Percentiles rank a stretch among this genome's conserved stretches.
Conservation (phyloP, 2,797 vertebrate genomes). For the Schizothorax lantsangensis region DNA sequence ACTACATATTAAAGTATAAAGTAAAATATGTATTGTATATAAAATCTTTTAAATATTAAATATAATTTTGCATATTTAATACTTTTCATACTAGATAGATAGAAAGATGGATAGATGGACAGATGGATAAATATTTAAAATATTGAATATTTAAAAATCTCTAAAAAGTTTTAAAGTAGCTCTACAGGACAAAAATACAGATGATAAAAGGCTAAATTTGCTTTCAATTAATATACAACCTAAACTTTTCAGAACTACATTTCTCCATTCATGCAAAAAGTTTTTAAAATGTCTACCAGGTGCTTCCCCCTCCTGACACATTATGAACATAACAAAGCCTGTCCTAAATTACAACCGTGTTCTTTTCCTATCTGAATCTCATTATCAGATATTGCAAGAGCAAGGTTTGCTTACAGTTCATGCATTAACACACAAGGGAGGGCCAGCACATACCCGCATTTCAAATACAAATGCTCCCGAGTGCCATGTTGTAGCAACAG, state of each 20-base stretch:
- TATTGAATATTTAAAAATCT: too few species aligned
- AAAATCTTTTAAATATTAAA: too few species aligned
- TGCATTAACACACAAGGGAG: constrained; percentile 82
- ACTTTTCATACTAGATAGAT: neutral
- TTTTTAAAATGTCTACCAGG: constrained; percentile 63
- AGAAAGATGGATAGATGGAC: neutral
- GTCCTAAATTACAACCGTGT: constrained; percentile 74
- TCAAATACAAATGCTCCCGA: constrained; percentile 66
- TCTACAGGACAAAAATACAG: too few species aligned
- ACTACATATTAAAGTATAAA: too few species aligned
- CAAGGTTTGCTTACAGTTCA: constrained; percentile 81
- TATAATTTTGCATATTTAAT: too few species aligned
- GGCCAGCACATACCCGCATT: constrained; percentile 77
- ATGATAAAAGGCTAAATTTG: neutral
- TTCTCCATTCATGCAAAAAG: constrained; percentile 54
- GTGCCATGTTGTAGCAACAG: constrained; percentile 65
- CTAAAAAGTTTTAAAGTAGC: too few species aligned
- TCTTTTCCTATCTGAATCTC: constrained; percentile 64
- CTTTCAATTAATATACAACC: neutral
- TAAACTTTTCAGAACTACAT: constrained; percentile 12
- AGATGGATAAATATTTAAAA: too few species aligned
- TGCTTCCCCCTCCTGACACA: constrained; percentile 56
- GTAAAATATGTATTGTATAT: too few species aligned
- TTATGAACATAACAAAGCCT: constrained; percentile 72
- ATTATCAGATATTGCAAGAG: constrained; percentile 78